Conservation (phyloP, 2,888 invertebrate genomes). For the Strigamia maritima region DNA sequence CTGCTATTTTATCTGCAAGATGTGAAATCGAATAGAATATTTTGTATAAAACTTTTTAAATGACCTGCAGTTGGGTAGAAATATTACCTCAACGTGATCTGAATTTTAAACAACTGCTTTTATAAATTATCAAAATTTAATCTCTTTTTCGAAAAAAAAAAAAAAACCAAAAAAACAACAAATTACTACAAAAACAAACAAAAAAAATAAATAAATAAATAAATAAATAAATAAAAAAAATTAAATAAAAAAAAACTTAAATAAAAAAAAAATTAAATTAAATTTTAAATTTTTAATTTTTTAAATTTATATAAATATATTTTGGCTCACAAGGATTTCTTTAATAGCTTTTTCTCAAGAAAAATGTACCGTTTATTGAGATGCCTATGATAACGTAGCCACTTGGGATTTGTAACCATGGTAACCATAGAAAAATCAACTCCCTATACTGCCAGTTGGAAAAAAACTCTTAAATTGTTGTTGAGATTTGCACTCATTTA, state of each 20-base stretch:
- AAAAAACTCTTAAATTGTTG: background rate
- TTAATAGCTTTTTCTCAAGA: background rate
- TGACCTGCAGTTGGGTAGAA: background rate
- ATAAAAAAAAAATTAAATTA: too few species aligned
- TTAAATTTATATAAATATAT: too few species aligned
- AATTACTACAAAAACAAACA: too few species aligned
- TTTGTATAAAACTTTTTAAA: background rate
- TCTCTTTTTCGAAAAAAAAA: too few species aligned
- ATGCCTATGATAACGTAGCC: background rate
- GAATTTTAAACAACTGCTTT: background rate
- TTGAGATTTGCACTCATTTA: background rate
- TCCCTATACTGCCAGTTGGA: background rate
- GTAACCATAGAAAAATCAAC: background rate
- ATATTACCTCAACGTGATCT: background rate
- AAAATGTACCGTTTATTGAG: background rate
- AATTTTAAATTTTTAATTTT: too few species aligned
- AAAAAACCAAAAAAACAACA: too few species aligned
- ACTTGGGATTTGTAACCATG: background rate
- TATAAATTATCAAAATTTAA: too few species aligned
- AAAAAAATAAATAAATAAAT: too few species aligned
- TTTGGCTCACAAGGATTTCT: background rate
- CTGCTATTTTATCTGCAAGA: background rate
- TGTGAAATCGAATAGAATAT: background rate
- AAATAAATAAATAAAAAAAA: too few species aligned
- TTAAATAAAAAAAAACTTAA: too few species aligned